Base-by-base conservation (phyloP, 2,113 vertebrate genomes). In the Hemicordylus capensis region DNA sequence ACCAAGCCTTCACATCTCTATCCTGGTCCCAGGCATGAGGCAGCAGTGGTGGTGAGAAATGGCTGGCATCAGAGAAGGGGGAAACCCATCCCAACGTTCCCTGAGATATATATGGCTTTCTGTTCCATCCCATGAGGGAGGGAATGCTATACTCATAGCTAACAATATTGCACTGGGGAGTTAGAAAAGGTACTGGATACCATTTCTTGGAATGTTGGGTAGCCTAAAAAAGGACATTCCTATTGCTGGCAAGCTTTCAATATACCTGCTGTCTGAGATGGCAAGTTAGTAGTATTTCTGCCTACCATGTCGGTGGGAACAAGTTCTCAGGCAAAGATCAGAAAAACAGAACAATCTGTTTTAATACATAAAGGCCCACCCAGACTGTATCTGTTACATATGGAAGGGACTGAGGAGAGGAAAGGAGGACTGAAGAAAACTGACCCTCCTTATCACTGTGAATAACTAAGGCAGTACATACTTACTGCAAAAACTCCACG, bases 401-500 rank as follows among this genome's bases (percentile, higher is more conserved):
- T 66, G 51, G 64, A 80, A 46, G 48, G 42, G 48, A 28, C 20
- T n/a, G n/a, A n/a, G n/a, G n/a, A n/a, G n/a, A n/a, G n/a, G n/a
- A n/a, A n/a, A n/a, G n/a, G n/a, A n/a, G 31, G 17, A 20, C 34
- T 80, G 24, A 66, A 80, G 59, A 24, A 56, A 34, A n/a, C 51
- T 37, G 39, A 17, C 28, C 58, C n/a, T 8, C 5, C 48, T 46
- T 20, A 37, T 34, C 42, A 48, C 37, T 3, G 37, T 59, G 2
- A 61, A 77, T 56, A 34, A 58, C 42, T 74, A 46, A 48, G 14
- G 31, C 48, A 14, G 9, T 34, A 64, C 67, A 84, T 5, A 97
- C 98, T 94, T 89, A 99, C 99, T 1, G 99, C 99, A 93, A 99
- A 99, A 72, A 99, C 98, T 0, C 99, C 98, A 5, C 98, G 97